These are phyloP conservation scores for Gallinago nigripennis DNA, from an alignment of 2,797 vertebrate genomes.

Conservation along the genomic window DNA sequence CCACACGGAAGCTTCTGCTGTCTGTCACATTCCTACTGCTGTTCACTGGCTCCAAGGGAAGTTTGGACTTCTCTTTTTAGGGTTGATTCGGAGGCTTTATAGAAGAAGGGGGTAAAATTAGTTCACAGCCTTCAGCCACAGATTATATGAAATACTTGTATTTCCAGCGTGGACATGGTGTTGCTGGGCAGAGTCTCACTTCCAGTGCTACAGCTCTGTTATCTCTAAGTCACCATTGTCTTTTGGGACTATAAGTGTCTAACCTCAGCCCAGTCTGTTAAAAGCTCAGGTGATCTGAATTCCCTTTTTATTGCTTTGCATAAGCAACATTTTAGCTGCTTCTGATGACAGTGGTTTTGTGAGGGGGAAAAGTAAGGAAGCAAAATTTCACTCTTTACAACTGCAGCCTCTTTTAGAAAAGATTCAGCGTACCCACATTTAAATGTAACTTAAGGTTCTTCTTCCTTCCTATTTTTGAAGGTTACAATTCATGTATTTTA, in stretches of 20 bases:
- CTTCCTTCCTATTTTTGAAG: conserved; percentile 13
- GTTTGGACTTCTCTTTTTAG: not conserved
- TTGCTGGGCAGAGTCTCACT: not conserved
- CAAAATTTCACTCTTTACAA: not conserved
- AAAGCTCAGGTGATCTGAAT: not conserved
- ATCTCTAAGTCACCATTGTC: not conserved
- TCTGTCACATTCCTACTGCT: not conserved
- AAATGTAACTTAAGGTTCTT: not conserved
- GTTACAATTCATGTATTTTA: conserved; percentile 2
- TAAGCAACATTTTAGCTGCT: not conserved
- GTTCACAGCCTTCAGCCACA: not conserved
- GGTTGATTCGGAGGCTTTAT: not conserved
- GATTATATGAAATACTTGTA: not conserved
- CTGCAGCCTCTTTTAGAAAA: not conserved
- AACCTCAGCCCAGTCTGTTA: not conserved
- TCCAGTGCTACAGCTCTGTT: not conserved
- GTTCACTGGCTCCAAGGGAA: not conserved
- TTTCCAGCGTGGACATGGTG: not conserved
- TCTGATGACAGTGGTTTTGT: not conserved
- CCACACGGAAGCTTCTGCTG: not conserved
- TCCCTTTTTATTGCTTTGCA: not conserved
- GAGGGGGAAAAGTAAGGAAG: not conserved
- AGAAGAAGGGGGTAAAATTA: not conserved
- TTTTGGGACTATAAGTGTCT: not conserved
- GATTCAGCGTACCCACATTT: not conserved